These are phyloP conservation scores for Turritopsis dohrnii DNA, from an alignment of 30 jellyfish, hydroid and myxozoan species.

Conservation along the genomic window DNA sequence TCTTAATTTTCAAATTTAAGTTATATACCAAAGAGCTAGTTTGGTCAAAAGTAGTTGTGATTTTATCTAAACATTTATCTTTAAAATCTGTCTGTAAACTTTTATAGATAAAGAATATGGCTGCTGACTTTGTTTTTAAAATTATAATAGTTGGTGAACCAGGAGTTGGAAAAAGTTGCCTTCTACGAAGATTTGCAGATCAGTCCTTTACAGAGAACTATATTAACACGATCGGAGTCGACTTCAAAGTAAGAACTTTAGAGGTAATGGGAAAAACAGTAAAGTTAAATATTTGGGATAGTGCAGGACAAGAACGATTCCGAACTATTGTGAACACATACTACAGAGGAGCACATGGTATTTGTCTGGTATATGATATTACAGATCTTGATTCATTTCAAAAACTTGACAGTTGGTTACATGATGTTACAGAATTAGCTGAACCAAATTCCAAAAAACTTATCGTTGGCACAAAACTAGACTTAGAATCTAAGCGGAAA, in stretches of 20 bases:
- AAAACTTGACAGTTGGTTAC: slow-evolving; percentile 70
- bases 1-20: too few relatives aligned
- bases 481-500: slow-evolving; percentile 57
- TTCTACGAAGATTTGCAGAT: slow-evolving; percentile 95
- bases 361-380: slow-evolving; percentile 79
- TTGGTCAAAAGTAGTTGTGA: too few relatives aligned
- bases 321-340: slow-evolving; percentile 93
- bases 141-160: slow-evolving; percentile 95
- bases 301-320: slow-evolving; percentile 98
- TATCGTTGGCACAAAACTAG: slow-evolving; percentile 89
- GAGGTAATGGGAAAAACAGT: slow-evolving; percentile 80
- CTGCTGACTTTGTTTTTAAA: slow-evolving; percentile 93
- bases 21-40: too few relatives aligned
- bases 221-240: slow-evolving; percentile 97
- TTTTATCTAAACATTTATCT: too few relatives aligned
- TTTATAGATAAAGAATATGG: slow-evolving; percentile 38
- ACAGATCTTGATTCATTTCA: slow-evolving; percentile 91
- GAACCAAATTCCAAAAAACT: slow-evolving; percentile 83
- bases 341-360: slow-evolving; percentile 98
- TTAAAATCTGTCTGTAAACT: too few relatives aligned
- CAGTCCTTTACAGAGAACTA: slow-evolving; percentile 91
- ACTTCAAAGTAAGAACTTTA: slow-evolving; percentile 87
- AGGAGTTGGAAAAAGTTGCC: slow-evolving; percentile 95
- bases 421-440: slow-evolving; percentile 88
- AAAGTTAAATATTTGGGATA: slow-evolving; percentile 93